Base-by-base conservation (phyloP, 2,888 invertebrate species). In the Sinelater perroti region DNA sequence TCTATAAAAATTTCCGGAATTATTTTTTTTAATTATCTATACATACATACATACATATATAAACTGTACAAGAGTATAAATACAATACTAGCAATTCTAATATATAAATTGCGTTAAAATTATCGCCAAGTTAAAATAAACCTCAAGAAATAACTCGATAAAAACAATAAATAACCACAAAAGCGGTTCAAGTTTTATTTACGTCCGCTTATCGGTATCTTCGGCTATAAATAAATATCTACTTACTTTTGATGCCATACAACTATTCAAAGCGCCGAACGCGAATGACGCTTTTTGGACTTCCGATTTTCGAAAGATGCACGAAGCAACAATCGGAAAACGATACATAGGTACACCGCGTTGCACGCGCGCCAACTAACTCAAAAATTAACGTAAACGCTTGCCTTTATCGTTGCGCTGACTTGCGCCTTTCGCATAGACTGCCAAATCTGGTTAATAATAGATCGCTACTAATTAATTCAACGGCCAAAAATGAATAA, bases 371-470 rank as follows among this genome's bases (percentile, higher is more conserved):
- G 44, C 42, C 18, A 44, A 52, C 52, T 52, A 44, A 52, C 26
- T 33, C 52, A 52, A 52, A 42, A 42, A 33, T 44, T 44, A 44
- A 52, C 35, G 35, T 30, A n/a, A n/a, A 52, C 52, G 44, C 52
- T 44, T 44, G 52, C 33, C 44, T 52, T 52, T 52, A 52, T 52
- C 44, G 26, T 20, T 31, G 10, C 24, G n/a, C 14, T 21, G 44
- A 35, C 44, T 44, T 35, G 52, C 52, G 52, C 52, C 44, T 50
- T 35, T 17, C 42, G 30, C 30, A 26, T 40, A 40, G 28, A 21
- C 38, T 51, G 38, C 40, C 30, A 40, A 51, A 49, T n/a, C n/a
- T n/a, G n/a, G n/a, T n/a, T n/a, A n/a, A n/a, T n/a, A n/a, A n/a
- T n/a, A n/a, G n/a, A n/a, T n/a, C n/a, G n/a, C n/a, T n/a, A n/a